A percentile compares a stretch with the other conserved stretches of the same genome.
Evolutionary conservation across 2,113 vertebrate genomes (phyloP).

Genomic region (Alces alces): DNA sequence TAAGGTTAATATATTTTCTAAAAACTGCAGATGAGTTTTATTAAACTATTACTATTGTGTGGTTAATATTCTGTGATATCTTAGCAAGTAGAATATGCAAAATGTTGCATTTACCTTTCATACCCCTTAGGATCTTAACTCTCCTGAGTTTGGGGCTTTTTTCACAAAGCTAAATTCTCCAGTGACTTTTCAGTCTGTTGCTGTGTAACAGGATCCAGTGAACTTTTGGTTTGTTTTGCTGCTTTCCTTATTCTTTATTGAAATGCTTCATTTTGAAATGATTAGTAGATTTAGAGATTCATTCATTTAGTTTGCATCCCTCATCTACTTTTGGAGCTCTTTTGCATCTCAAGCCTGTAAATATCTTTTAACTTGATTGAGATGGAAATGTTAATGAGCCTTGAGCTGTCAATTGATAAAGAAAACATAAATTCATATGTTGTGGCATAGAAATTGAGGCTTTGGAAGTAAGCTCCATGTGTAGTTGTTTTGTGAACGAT

Average conservation of each 20-base stretch:
- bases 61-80: neutral
- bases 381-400: slow-evolving; percentile 44
- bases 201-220: slow-evolving; percentile 37
- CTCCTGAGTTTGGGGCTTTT: neutral
- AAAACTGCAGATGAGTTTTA: neutral
- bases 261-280: slow-evolving; percentile 59
- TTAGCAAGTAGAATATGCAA: slow-evolving; percentile 1
- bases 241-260: slow-evolving; percentile 22
- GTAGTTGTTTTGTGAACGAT: slow-evolving; percentile 50
- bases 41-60: neutral
- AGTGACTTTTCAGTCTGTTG: neutral
- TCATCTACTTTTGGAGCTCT: slow-evolving; percentile 22
- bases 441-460: slow-evolving; percentile 31
- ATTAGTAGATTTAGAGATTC: slow-evolving; percentile 44
- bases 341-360: slow-evolving; percentile 39
- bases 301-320: slow-evolving; percentile 22
- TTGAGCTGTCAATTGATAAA: slow-evolving; percentile 61
- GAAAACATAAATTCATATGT: slow-evolving; percentile 52
- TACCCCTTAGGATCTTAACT: neutral
- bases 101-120: neutral
- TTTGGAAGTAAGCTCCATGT: slow-evolving; percentile 44
- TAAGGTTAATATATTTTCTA: neutral
- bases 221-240: slow-evolving; percentile 33
- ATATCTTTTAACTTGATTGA: slow-evolving; percentile 36
- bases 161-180: slow-evolving; percentile 34